phyloP scores from a whole-genome alignment of 1,140 invertebrate species.

The Ctenoplectra terminalis region DNA sequence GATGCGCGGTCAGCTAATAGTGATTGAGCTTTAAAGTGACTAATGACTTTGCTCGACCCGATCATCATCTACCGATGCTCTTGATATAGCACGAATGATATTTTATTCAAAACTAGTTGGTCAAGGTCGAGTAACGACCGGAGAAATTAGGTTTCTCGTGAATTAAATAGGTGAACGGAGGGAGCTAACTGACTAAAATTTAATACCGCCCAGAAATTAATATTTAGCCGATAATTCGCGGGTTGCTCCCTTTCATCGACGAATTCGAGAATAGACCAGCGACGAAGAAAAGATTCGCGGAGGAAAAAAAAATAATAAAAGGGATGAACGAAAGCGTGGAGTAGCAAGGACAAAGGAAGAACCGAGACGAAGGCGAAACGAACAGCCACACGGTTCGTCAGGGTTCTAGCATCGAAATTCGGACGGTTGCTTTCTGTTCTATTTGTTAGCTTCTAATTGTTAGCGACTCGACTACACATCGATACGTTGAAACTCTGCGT shows the following conservation, averaged over 20 bases:
- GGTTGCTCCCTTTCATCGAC: background rate
- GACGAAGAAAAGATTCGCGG: background rate
- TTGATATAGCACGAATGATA: background rate
- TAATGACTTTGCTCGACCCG: slow-evolving; percentile 14
- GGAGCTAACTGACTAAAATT: background rate
- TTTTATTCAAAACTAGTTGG: slow-evolving; percentile 1
- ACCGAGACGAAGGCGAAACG: background rate
- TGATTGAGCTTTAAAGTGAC: slow-evolving; percentile 1
- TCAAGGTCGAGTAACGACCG: background rate
- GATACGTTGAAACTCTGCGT: slow-evolving; percentile 39
- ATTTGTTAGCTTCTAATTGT: too few species aligned
- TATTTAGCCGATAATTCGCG: too few species aligned
- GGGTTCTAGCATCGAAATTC: slow-evolving; percentile 26
- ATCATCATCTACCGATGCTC: slow-evolving; percentile 4
- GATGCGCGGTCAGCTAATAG: slow-evolving; percentile 2
- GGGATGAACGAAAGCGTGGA: too few species aligned
- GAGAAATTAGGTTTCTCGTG: background rate
- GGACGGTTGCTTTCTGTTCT: slow-evolving; percentile 37
- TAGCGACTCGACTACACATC: slow-evolving; percentile 25
- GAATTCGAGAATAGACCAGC: background rate
- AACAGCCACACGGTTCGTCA: background rate
- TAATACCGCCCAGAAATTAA: background rate
- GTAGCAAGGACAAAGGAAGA: too few species aligned
- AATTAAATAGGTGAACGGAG: background rate
- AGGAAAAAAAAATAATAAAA: too few species aligned